Percentiles rank a stretch among this genome's conserved stretches.
Conservation (phyloP, 2,113 vertebrate genomes). For the Mustelus asterias region DNA sequence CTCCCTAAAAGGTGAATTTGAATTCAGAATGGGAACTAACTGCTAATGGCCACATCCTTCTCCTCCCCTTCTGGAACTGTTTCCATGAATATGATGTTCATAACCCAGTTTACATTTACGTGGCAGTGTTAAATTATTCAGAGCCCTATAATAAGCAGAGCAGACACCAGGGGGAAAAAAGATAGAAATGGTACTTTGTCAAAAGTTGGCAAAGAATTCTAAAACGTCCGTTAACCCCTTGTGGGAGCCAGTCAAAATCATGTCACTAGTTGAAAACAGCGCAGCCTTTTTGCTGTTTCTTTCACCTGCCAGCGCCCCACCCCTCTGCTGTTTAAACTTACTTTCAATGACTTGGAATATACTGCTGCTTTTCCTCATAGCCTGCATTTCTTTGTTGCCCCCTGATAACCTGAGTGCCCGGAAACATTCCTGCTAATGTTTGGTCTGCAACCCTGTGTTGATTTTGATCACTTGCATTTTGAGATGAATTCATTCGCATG, state of each 20-base stretch:
- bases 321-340: not conserved
- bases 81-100: not conserved
- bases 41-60: not conserved
- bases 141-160: not conserved
- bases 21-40: not conserved
- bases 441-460: conserved; percentile 40
- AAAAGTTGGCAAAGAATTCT: not conserved
- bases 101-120: not conserved
- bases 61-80: not conserved
- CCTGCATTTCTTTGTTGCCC: not conserved
- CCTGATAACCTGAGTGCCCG: conserved; percentile 48
- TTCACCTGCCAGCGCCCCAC: not conserved
- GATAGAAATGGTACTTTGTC: not conserved
- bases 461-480: conserved; percentile 47
- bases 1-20: not conserved
- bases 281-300: not conserved
- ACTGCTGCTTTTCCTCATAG: not conserved
- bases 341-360: not conserved
- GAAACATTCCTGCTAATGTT: conserved; percentile 49
- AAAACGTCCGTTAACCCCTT: not conserved
- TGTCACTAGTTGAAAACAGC: not conserved
- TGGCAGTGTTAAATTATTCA: conserved; percentile 20
- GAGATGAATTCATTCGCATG: conserved; percentile 61
- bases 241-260: not conserved
- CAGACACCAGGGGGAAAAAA: not conserved